Evolutionary conservation across 1,140 invertebrate species (phyloP).

Genomic region (Pemphigus obesinymphae): DNA sequence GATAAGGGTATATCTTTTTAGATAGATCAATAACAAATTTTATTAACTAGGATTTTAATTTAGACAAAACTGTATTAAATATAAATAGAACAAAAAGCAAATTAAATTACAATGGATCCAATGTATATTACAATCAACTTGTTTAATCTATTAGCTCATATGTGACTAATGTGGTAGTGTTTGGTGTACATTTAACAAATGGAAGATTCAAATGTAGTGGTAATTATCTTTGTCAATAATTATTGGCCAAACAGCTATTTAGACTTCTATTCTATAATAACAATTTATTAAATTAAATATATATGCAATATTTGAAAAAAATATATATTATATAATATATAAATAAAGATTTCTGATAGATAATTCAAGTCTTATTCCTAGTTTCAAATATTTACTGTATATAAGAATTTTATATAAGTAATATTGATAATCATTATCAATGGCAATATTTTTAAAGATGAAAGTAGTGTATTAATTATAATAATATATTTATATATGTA

Average conservation of each 20-base stretch:
- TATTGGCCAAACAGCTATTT: background rate
- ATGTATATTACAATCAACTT: background rate
- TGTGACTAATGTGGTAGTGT: background rate
- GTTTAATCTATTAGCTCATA: no score
- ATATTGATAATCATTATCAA: no score
- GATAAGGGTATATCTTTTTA: no score
- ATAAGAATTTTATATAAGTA: background rate
- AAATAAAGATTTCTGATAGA: background rate
- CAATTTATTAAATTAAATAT: background rate
- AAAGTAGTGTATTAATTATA: background rate
- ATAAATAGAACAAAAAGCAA: background rate
- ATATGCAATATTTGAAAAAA: background rate
- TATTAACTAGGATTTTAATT: no score
- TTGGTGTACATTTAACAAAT: background rate
- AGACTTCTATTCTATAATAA: background rate
- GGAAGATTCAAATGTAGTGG: background rate
- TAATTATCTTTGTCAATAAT: background rate
- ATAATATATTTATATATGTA: background rate
- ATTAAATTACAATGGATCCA: background rate
- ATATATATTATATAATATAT: no score
- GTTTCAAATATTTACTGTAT: background rate
- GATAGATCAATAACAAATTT: no score
- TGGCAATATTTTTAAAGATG: background rate
- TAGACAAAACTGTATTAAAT: no score
- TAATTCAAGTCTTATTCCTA: background rate